Base-by-base conservation (phyloP, 2,888 invertebrate species). In the Sycophila texana region DNA sequence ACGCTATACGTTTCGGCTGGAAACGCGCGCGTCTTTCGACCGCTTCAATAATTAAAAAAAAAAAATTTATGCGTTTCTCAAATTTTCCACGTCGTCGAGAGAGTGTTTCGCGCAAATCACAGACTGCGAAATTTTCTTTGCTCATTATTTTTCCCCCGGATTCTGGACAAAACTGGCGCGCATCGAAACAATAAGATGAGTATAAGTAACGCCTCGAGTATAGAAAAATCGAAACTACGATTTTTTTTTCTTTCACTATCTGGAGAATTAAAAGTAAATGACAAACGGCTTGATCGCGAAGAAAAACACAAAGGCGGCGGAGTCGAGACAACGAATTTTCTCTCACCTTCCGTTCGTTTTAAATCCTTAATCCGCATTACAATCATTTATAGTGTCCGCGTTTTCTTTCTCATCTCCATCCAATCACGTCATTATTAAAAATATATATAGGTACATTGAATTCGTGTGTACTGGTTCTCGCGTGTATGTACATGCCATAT, bases 401-500 rank as follows among this genome's bases (percentile, higher is more conserved):
- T 61, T 78, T 39, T 39, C 61, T 4, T 61, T 61, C 39, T 39
- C 39, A 39, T 39, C 39, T 39, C 39, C 39, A 39, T 39, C 30
- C 30, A 30, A n/a, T 53, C 76, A 1, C n/a, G 14, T 63, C 30
- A 68, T 78, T 26, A 78, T 68, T 71, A 74, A 75, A 79, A 75
- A 79, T 79, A 79, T 79, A 79, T 79, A 79, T 74, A 71, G 39
- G 39, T 79, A 79, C 79, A 75, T 75, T 72, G 22, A 78, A 75
- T 22, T 74, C 75, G 66, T 61, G 74, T 74, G 53, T 70, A 39
- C 39, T 61, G n/a, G 39, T 65, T 67, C 53, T 73, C 53, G 18
- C 18, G 85, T 85, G 85, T 87, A 86, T 84, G 85, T 83, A 86
- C 85, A 84, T 86, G 84, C 82, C 63, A 73, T 77, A 39, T 49